Evolutionary conservation across 2,113 vertebrate genomes (phyloP).

Genomic region (Clarias batrachus): DNA sequence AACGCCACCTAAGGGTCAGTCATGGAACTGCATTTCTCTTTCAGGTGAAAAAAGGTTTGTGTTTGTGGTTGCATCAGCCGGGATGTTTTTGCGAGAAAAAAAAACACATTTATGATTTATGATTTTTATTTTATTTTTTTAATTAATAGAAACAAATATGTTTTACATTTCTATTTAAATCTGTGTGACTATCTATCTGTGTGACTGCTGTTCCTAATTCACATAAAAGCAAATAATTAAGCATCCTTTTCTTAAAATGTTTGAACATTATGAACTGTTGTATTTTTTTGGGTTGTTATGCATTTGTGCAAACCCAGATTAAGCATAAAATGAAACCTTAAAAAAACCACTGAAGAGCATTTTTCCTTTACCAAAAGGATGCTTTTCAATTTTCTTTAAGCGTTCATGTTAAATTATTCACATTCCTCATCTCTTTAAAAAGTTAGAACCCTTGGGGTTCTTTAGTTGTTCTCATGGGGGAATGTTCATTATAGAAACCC

Average conservation of each 20-base stretch:
- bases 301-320: not conserved
- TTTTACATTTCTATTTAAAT: not conserved
- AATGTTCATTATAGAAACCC: not conserved
- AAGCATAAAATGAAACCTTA: not conserved
- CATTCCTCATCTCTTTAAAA: not conserved
- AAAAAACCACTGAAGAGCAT: not conserved
- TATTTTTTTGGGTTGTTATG: not conserved
- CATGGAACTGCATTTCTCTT: conserved; percentile 38
- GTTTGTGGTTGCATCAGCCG: no score
- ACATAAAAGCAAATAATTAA: not conserved
- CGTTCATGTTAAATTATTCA: not conserved
- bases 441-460: not conserved
- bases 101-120: no score
- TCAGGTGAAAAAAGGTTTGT: not conserved
- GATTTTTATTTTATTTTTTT: no score
- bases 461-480: not conserved
- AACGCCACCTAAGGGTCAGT: conserved; percentile 73
- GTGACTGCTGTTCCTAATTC: not conserved
- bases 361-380: no score
- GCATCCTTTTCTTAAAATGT: not conserved
- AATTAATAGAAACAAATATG: not conserved
- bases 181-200: no score
- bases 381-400: not conserved
- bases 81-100: not conserved
- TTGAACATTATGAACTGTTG: not conserved